A percentile compares a stretch with the other conserved stretches of the same genome.
These are phyloP conservation scores for Zonitis immaculata DNA, from an alignment of 2,888 invertebrate species.

Conservation along the genomic window DNA sequence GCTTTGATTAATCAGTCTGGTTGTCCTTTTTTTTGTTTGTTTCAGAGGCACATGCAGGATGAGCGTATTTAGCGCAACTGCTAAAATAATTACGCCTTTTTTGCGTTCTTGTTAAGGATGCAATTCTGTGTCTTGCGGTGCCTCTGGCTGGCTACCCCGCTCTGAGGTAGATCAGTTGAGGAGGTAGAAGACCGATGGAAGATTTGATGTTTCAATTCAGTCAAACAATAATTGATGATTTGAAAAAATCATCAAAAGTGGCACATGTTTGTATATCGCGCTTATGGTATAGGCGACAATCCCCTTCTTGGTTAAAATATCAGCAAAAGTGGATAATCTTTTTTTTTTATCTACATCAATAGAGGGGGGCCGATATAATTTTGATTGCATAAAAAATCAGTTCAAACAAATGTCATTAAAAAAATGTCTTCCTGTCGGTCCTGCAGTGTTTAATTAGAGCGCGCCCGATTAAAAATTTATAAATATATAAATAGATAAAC, in stretches of 20 bases:
- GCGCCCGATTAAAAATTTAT: too few species aligned
- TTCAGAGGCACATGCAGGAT: conserved; percentile 85
- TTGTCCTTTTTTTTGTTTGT: conserved; percentile 53
- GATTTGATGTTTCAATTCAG: conserved; percentile 40
- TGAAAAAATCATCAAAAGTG: conserved; percentile 37
- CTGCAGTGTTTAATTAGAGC: conserved; percentile 36
- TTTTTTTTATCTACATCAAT: neutral
- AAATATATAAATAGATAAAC: too few species aligned
- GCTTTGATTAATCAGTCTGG: conserved; percentile 48
- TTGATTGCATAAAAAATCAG: neutral
- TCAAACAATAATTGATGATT: neutral
- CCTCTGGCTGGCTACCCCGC: conserved; percentile 48
- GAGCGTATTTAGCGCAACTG: conserved; percentile 51
- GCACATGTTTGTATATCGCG: conserved; percentile 32
- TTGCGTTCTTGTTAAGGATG: conserved; percentile 45
- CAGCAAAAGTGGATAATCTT: neutral
- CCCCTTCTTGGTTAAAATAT: neutral
- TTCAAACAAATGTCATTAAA: conserved; percentile 17
- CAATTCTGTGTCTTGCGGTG: conserved; percentile 50
- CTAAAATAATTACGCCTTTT: conserved; percentile 49
- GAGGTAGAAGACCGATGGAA: conserved; percentile 48
- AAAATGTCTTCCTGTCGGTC: conserved; percentile 42
- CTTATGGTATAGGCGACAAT: neutral
- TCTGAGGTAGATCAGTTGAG: conserved; percentile 39
- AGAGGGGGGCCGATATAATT: conserved; percentile 4